phyloP scores from a whole-genome alignment of 2,888 invertebrate genomes.

The Junonia oenone region DNA sequence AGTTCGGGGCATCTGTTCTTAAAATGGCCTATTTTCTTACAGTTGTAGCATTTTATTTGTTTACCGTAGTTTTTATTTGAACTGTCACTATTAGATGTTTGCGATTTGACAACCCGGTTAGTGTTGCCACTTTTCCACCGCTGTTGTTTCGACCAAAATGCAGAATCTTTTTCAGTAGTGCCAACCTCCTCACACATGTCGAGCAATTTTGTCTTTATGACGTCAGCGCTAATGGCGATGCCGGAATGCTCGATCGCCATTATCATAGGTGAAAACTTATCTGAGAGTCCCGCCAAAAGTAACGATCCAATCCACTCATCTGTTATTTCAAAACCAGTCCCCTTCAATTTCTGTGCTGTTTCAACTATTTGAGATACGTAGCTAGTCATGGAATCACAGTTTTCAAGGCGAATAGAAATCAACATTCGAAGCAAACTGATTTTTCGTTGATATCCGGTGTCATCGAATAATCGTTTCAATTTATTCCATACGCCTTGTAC shows the following conservation, averaged over 20 bases:
- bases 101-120: background rate
- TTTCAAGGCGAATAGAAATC: conserved; percentile 8
- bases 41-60: conserved; percentile 1
- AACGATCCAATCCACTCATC: conserved; percentile 31
- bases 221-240: conserved; percentile 23
- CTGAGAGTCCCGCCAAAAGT: conserved; percentile 27
- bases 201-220: background rate
- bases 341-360: conserved; percentile 19
- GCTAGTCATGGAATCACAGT: conserved; percentile 17
- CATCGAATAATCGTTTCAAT: conserved; percentile 11
- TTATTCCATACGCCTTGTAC: conserved; percentile 15
- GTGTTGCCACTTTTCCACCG: background rate
- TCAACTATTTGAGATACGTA: conserved; percentile 2
- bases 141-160: background rate
- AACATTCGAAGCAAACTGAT: conserved; percentile 5
- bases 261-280: conserved; percentile 30
- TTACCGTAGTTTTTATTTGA: background rate
- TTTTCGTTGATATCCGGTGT: conserved; percentile 19
- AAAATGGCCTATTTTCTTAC: conserved; percentile 10
- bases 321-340: conserved; percentile 26
- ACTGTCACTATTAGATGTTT: background rate
- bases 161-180: background rate
- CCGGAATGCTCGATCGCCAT: no score
- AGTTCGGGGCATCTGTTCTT: conserved; percentile 1
- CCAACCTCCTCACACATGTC: background rate